phyloP scores from a whole-genome alignment of 2,797 vertebrate genomes.

The Eulemur albifrons region DNA sequence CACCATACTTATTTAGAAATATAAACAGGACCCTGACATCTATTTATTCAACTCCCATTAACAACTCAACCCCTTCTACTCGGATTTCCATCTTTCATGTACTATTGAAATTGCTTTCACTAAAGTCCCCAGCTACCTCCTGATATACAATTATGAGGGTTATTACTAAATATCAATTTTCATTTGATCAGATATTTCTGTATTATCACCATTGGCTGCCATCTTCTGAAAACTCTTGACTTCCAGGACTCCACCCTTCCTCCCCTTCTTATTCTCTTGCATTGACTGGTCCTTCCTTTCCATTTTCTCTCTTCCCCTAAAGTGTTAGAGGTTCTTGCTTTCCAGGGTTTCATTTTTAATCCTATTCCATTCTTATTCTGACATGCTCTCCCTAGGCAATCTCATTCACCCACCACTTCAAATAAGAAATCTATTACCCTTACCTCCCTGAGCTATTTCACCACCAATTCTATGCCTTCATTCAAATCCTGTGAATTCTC shows the following conservation, averaged over 20 bases:
- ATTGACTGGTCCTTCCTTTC: background rate
- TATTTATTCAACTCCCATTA: background rate
- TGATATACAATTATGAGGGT: background rate
- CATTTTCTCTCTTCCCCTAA: background rate
- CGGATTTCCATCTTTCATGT: background rate
- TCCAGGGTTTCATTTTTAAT: background rate
- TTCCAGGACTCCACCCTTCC: background rate
- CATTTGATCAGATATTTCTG: background rate
- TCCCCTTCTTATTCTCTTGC: background rate
- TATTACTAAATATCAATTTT: background rate
- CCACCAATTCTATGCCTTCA: background rate
- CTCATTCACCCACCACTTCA: background rate
- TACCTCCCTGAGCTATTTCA: background rate
- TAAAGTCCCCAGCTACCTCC: background rate
- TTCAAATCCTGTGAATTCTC: background rate
- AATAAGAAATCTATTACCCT: background rate
- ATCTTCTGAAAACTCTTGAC: background rate
- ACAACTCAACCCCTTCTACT: background rate
- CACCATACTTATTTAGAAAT: background rate
- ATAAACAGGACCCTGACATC: background rate
- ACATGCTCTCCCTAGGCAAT: background rate
- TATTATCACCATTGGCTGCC: background rate
- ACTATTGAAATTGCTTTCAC: background rate
- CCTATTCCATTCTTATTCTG: background rate
- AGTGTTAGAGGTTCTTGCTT: background rate